Conservation (phyloP, 2,797 vertebrate species). For the Thripadectes ignobilis region DNA sequence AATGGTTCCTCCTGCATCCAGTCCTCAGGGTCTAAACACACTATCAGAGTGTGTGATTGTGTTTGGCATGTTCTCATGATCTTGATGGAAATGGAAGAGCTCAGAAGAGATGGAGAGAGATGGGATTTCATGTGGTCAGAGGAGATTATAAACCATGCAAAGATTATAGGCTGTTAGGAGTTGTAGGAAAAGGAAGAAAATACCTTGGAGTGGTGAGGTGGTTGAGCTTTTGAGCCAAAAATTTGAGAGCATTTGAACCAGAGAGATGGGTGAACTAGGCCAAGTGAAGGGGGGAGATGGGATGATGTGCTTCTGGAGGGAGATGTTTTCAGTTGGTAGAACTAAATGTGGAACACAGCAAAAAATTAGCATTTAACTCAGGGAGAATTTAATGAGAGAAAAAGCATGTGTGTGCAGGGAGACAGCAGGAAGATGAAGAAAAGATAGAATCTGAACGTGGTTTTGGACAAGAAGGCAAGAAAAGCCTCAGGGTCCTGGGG, state of each 20-base stretch:
- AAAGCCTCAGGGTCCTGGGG: neutral
- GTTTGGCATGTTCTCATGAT: neutral
- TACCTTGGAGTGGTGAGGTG: neutral
- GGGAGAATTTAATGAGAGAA: neutral
- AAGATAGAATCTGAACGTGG: neutral
- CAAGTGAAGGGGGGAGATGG: neutral
- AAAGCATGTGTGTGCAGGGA: neutral
- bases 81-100: neutral
- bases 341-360: neutral
- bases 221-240: neutral
- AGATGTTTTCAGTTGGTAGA: neutral
- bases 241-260: neutral
- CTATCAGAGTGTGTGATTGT: neutral
- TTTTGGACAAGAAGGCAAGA: neutral
- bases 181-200: neutral
- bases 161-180: neutral
- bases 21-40: neutral
- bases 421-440: neutral
- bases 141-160: neutral
- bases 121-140: neutral
- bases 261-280: neutral
- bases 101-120: neutral
- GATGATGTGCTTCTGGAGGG: neutral
- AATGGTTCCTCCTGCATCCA: neutral
- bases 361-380: fast-evolving